These are phyloP conservation scores for Apogon talboti DNA, from an alignment of 2,797 vertebrate genomes.

Conservation along the genomic window DNA sequence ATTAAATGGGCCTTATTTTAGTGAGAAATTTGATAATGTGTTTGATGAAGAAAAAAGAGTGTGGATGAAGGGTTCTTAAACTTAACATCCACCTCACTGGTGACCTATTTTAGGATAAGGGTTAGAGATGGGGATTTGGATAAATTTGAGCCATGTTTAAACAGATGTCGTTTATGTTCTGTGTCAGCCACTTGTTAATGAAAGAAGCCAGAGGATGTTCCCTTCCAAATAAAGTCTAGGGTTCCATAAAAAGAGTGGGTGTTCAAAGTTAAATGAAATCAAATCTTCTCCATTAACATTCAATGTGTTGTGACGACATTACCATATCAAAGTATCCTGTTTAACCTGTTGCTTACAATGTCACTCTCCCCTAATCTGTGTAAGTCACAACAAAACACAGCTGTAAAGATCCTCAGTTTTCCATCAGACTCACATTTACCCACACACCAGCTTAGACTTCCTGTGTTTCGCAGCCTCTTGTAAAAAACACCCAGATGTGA, in stretches of 20 bases:
- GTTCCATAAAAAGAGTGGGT: too few species aligned
- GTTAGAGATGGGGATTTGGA: too few species aligned
- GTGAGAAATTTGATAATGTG: constrained; percentile 13
- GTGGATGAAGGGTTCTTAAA: too few species aligned
- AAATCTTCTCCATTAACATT: constrained; percentile 11
- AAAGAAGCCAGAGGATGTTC: too few species aligned
- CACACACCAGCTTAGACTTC: constrained; percentile 67
- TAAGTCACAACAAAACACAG: constrained; percentile 67
- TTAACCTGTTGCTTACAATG: constrained; percentile 35
- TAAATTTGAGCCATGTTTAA: too few species aligned
- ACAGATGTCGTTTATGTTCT: too few species aligned
- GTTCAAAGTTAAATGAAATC: constrained; percentile 13
- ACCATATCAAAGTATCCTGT: constrained; percentile 18
- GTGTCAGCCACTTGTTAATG: too few species aligned
- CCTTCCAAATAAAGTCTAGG: too few species aligned
- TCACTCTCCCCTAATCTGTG: constrained; percentile 45
- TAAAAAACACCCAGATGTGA: constrained; percentile 84
- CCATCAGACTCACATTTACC: constrained; percentile 53
- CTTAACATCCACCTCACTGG: too few species aligned
- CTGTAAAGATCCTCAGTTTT: constrained; percentile 71
- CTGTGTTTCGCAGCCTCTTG: constrained; percentile 75
- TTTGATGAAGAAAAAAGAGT: not conserved
- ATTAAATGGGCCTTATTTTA: constrained; percentile 25
- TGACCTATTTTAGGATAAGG: too few species aligned
- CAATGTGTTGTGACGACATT: constrained; percentile 16